Base-by-base conservation (phyloP, 1,140 invertebrate genomes). In the Nebria ingens region DNA sequence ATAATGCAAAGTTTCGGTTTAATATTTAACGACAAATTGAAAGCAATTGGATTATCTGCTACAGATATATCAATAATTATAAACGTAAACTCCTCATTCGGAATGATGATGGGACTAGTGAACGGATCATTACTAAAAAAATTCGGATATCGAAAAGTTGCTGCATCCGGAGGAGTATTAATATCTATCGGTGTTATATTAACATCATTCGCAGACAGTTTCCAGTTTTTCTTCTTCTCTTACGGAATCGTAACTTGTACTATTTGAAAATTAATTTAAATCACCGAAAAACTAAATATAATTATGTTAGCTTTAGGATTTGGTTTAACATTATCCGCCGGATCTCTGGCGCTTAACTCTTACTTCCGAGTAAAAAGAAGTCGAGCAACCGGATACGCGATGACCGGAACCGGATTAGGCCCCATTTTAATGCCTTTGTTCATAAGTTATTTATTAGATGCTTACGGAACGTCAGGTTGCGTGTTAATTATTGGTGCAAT, bases 231-330 rank as follows among this genome's bases (percentile, higher is more conserved):
- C 59, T 67, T 86, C 19, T 66, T 83, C 17, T 76, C 77, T 3
- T 84, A 83, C 63, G 79, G 82, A 60, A 69, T 85, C 63, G 74
- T 84, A 56, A 73, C 79, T 62, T 80, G 83, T 84, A 69, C 76
- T n/a, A n/a, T n/a, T n/a, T n/a, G n/a, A n/a, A n/a, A n/a, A n/a
- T n/a, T n/a, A n/a, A n/a, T n/a, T n/a, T n/a, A n/a, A n/a, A n/a
- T n/a, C n/a, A n/a, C n/a, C n/a, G n/a, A n/a, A n/a, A n/a, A n/a
- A n/a, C n/a, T n/a, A n/a, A n/a, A n/a, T n/a, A n/a, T n/a, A n/a
- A n/a, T n/a, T n/a, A n/a, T n/a, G n/a, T 62, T 65, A 84, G 82
- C 78, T 61, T 69, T 75, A 52, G 79, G 80, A 29, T 72, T 76
- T 56, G 80, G 80, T 53, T 76, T 83, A 25, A 76, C 74, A 20